A percentile compares a stretch with the other conserved stretches of the same genome.
These are phyloP conservation scores for Rhabdornis inornatus DNA, from an alignment of 2,113 vertebrate genomes.

Conservation along the genomic window DNA sequence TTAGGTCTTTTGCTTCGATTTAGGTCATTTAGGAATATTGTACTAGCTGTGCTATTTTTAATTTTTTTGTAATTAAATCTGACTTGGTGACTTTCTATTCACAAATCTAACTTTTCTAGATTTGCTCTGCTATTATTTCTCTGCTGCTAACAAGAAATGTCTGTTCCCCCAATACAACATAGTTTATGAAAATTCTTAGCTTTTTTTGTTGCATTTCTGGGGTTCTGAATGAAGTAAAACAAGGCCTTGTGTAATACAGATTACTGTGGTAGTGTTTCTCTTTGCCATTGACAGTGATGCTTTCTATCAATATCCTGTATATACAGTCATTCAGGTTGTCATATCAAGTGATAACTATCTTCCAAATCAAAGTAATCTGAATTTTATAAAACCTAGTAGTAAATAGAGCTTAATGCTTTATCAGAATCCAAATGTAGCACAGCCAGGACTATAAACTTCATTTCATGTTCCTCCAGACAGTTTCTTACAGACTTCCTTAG, in stretches of 20 bases:
- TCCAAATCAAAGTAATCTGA: background rate
- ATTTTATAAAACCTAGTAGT: background rate
- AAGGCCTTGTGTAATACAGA: background rate
- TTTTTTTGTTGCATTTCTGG: background rate
- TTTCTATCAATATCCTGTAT: background rate
- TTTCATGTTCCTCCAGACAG: background rate
- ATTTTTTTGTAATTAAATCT: background rate
- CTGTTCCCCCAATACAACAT: background rate
- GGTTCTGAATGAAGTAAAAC: background rate
- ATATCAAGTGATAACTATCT: background rate
- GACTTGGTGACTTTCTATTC: background rate
- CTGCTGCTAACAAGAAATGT: background rate
- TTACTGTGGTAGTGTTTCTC: background rate
- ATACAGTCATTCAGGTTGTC: background rate
- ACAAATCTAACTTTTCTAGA: background rate
- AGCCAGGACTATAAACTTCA: background rate
- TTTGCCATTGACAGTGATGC: background rate
- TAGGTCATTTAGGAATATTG: background rate
- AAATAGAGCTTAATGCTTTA: background rate
- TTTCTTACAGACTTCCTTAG: background rate
- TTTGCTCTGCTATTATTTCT: background rate
- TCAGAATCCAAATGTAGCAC: background rate
- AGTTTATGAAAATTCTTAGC: background rate
- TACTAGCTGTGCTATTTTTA: background rate
- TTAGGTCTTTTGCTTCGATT: background rate